Conservation (phyloP, 2,888 invertebrate species). For the Agrotis ipsilon region DNA sequence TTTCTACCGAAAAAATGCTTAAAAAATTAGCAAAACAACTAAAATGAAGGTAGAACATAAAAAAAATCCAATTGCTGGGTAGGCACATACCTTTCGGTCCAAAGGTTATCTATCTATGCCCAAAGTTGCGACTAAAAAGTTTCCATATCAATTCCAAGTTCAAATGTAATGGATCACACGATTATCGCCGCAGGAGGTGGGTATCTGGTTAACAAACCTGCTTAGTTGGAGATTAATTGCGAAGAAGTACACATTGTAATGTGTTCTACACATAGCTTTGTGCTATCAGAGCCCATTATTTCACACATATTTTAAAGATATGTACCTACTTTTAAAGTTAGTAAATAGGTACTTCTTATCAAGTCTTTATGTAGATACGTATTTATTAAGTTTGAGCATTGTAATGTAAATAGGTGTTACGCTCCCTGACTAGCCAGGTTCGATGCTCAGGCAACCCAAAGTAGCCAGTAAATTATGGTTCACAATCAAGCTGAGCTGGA, state of each 20-base stretch:
- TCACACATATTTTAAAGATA: conserved; percentile 10
- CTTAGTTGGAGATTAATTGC: conserved; percentile 12
- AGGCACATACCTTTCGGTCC: not conserved
- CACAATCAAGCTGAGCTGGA: conserved; percentile 12
- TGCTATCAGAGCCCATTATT: not conserved
- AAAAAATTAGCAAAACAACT: too few species aligned
- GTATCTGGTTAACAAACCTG: conserved; percentile 10
- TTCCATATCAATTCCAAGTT: conserved; percentile 20
- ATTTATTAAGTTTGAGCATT: not conserved
- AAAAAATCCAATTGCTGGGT: not conserved
- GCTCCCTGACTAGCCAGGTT: not conserved
- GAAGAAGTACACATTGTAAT: not conserved
- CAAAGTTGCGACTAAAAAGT: not conserved
- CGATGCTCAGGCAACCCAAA: conserved; percentile 4
- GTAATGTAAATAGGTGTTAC: not conserved
- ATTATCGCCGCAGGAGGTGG: conserved; percentile 34
- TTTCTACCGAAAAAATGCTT: too few species aligned
- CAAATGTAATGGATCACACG: conserved; percentile 21
- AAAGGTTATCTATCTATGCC: too few species aligned
- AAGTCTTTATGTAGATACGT: too few species aligned
- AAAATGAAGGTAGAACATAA: not conserved
- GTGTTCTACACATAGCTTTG: not conserved
- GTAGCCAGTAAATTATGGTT: not conserved
- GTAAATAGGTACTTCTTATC: too few species aligned
- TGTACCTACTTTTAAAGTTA: too few species aligned